These are phyloP conservation scores for Festucalex cinctus DNA, from an alignment of 2,113 vertebrate species.

Conservation along the genomic window DNA sequence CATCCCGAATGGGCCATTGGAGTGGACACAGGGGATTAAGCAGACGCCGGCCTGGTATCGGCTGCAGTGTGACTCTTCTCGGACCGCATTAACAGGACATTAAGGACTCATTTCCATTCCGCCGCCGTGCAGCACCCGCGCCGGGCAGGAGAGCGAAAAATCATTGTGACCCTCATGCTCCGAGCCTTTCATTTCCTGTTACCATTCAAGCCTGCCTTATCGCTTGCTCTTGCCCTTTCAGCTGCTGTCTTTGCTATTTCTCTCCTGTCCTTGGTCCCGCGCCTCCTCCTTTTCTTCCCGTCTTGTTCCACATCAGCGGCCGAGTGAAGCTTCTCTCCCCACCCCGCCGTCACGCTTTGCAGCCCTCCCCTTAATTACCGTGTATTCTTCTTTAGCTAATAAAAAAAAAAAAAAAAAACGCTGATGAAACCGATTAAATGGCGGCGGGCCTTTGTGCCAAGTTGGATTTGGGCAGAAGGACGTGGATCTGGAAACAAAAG, in stretches of 20 bases:
- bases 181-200: slow-evolving; percentile 69
- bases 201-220: slow-evolving; percentile 64
- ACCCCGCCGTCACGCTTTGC: slow-evolving; percentile 52
- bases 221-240: slow-evolving; percentile 35
- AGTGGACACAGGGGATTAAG: slow-evolving; percentile 72
- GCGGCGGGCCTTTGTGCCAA: slow-evolving; percentile 51
- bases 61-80: slow-evolving; percentile 60
- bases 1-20: slow-evolving; percentile 69
- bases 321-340: slow-evolving; percentile 59
- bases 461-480: slow-evolving; percentile 50
- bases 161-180: slow-evolving; percentile 60
- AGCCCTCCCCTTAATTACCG: slow-evolving; percentile 67
- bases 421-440: slow-evolving; percentile 74
- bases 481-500: slow-evolving; percentile 30
- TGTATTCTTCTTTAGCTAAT: slow-evolving; percentile 74
- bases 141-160: slow-evolving; percentile 49
- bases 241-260: slow-evolving; percentile 41
- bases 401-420: slow-evolving; percentile 67
- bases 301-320: slow-evolving; percentile 64
- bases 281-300: slow-evolving; percentile 33
- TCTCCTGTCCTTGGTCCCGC: slow-evolving; percentile 41
- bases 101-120: slow-evolving; percentile 67
- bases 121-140: slow-evolving; percentile 36
- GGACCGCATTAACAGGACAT: slow-evolving; percentile 71
- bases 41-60: slow-evolving; percentile 58